Evolutionary conservation across 2,113 vertebrate species (phyloP).

Genomic region (Vombatus ursinus): DNA sequence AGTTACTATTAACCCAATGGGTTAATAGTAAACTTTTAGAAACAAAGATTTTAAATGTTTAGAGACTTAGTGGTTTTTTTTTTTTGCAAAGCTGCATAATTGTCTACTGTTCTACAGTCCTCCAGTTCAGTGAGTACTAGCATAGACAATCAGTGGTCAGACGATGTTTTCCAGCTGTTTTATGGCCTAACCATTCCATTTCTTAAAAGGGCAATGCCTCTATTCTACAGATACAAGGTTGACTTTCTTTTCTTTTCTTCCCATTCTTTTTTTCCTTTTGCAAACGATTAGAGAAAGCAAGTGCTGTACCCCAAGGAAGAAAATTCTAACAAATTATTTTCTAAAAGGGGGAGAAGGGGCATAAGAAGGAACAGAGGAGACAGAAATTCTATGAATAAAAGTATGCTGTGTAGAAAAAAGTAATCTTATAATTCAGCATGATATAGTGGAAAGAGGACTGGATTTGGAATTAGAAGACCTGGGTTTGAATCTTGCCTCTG

Average conservation of each 20-base stretch:
- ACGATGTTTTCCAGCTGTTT: constrained; percentile 45
- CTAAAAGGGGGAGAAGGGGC: neutral
- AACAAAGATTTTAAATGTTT: neutral
- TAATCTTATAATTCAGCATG: neutral
- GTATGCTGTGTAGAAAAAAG: neutral
- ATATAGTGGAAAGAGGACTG: neutral
- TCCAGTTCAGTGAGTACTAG: neutral
- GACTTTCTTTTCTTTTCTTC: neutral
- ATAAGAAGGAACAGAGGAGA: neutral
- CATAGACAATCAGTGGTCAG: neutral
- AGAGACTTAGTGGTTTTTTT: neutral
- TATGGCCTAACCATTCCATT: neutral
- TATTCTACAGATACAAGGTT: neutral
- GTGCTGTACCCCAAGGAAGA: neutral
- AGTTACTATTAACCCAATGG: neutral
- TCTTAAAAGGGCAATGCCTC: neutral
- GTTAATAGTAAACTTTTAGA: neutral
- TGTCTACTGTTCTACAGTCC: neutral
- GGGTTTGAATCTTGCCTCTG: neutral
- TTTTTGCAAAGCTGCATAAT: neutral
- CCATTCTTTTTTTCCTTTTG: neutral
- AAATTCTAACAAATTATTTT: neutral
- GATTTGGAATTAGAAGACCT: neutral
- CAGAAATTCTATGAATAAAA: neutral
- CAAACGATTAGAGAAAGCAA: neutral